Base-by-base conservation (phyloP, 2,113 vertebrate species). In the Engystomops pustulosus region DNA sequence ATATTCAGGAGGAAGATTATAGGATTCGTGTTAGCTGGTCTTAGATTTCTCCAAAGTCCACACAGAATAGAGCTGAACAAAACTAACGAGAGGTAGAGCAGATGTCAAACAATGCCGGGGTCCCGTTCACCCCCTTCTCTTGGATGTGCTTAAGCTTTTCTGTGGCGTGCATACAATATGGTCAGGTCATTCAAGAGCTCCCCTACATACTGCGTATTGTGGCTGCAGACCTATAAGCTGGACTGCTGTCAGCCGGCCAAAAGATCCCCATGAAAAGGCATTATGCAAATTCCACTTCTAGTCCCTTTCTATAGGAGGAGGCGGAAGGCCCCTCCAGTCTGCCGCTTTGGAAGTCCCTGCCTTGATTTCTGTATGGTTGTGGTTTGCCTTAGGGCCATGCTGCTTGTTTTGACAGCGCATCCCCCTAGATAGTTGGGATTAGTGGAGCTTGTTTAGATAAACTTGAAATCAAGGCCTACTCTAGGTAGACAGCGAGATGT, bases 371-470 rank as follows among this genome's bases (percentile, higher is more conserved):
- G 94, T 93, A 95, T 93, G 95, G 94, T 93, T 95, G 94, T 94
- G 75, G 95, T 96, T 98, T 95, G 97, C 98, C 98, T 98, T 95
- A 95, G 96, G 98, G 97, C 96, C 95, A 95, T 95, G 96, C 95
- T 95, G 96, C 95, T 96, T 96, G 95, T 98, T 98, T 98, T 98
- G 97, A 99, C 97, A 99, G 96, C 95, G 95, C 93, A 95, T 97
- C 95, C 97, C 94, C 96, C 97, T 94, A 95, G 98, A 98, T 96
- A 98, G 95, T 97, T 98, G 94, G 96, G 97, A 99, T 99, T 99
- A 99, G 97, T 96, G 94, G 94, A 95, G 97, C 96, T 97, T 99
- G 96, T 98, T 98, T 98, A 97, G 97, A 96, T 98, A 98, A 98
- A 99, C 96, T 96, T 95, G 95, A 93, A 96, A 95, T 94, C 94